These are phyloP conservation scores for Embidobia sp. DNA, from an alignment of 2,888 invertebrate genomes.

Conservation along the genomic window DNA sequence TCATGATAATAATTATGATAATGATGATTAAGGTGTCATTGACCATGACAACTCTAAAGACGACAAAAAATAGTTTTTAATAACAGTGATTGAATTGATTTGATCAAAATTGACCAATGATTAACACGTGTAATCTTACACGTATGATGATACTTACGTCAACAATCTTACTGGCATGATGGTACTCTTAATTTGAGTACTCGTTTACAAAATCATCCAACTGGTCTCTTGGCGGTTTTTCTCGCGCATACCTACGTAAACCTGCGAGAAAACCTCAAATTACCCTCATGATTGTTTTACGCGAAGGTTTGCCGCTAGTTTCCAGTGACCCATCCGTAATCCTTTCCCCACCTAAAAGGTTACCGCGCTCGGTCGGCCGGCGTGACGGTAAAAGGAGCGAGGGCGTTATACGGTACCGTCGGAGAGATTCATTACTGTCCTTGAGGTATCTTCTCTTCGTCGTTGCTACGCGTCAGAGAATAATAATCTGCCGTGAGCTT, in stretches of 20 bases:
- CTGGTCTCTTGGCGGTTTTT: conserved; percentile 17
- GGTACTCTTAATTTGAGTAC: too few species aligned
- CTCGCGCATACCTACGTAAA: conserved; percentile 19
- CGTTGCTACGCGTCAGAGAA: conserved; percentile 75
- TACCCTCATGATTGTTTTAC: conserved; percentile 61
- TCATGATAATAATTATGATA: too few species aligned
- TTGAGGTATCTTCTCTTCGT: conserved; percentile 73
- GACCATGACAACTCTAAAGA: too few species aligned
- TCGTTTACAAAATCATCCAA: too few species aligned
- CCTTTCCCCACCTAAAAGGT: conserved; percentile 51
- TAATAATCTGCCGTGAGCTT: conserved; percentile 77
- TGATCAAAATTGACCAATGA: too few species aligned
- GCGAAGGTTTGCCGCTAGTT: conserved; percentile 36
- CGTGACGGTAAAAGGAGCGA: conserved; percentile 57
- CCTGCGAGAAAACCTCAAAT: conserved; percentile 59
- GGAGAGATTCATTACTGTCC: conserved; percentile 75
- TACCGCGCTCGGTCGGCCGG: conserved; percentile 49
- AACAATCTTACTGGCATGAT: too few species aligned
- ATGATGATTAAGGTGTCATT: too few species aligned
- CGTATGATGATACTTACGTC: too few species aligned
- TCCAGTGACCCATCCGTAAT: conserved; percentile 37
- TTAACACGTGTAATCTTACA: too few species aligned
- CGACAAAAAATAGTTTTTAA: too few species aligned
- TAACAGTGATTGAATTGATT: too few species aligned
- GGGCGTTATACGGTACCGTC: conserved; percentile 60